Conservation (phyloP, 2,113 vertebrate species). For the Lagopus leucura region DNA sequence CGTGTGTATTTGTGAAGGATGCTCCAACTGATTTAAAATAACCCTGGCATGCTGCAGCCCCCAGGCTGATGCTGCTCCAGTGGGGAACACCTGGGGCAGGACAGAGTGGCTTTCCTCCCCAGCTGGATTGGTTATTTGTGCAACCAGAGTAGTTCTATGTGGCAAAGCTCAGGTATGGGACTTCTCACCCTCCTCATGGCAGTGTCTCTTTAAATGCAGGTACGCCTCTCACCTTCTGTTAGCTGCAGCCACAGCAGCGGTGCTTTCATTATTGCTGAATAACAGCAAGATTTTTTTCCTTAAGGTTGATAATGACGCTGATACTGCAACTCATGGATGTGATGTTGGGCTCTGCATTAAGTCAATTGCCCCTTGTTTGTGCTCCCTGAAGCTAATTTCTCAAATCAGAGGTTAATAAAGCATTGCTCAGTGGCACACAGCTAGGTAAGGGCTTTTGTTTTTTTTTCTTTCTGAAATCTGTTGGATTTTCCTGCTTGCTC, state of each 20-base stretch:
- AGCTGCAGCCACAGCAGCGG: background rate
- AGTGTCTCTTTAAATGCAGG: background rate
- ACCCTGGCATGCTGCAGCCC: no score
- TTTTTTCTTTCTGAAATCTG: background rate
- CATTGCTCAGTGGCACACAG: background rate
- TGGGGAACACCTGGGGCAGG: fast-evolving
- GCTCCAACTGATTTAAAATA: background rate
- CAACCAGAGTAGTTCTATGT: background rate
- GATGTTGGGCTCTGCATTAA: background rate
- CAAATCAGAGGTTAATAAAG: background rate
- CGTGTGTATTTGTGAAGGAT: background rate
- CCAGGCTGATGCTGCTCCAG: background rate
- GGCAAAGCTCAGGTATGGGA: background rate
- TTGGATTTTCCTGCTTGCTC: background rate
- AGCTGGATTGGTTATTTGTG: background rate
- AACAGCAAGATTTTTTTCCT: background rate
- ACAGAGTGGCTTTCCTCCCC: background rate
- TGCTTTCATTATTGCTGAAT: background rate
- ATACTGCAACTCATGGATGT: background rate
- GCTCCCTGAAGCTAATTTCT: background rate
- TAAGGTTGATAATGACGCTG: slow-evolving; percentile 17
- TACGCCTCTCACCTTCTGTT: background rate
- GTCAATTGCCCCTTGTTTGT: background rate
- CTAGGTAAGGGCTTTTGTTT: background rate
- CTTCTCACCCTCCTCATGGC: fast-evolving